Evolutionary conservation across 1,140 invertebrate genomes (phyloP).

Genomic region (Ceratosolen solmsi): DNA sequence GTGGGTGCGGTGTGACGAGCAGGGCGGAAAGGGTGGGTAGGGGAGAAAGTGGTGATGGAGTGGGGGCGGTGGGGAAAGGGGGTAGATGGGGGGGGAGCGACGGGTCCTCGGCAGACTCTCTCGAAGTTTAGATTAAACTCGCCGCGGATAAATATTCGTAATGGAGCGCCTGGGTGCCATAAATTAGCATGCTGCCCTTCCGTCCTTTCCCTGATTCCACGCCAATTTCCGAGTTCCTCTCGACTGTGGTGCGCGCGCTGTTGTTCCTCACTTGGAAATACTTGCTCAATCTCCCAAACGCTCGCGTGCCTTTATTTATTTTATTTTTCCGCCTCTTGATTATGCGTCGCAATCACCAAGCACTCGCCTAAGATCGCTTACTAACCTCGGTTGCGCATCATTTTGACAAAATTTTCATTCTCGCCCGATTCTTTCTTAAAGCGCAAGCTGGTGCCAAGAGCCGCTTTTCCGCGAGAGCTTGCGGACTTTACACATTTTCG

Average conservation of each 20-base stretch:
- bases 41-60: conserved; percentile 35
- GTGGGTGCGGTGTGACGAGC: too few species aligned
- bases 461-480: too few species aligned
- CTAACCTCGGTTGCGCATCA: conserved; percentile 10
- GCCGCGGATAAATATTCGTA: conserved; percentile 74
- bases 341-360: conserved; percentile 49
- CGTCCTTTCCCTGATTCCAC: conserved; percentile 60
- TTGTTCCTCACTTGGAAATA: conserved; percentile 47
- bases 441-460: not conserved
- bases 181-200: conserved; percentile 72
- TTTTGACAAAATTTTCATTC: conserved; percentile 33
- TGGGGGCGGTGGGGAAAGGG: too few species aligned
- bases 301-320: conserved; percentile 36
- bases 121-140: conserved; percentile 75
- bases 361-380: conserved; percentile 22
- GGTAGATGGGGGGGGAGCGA: too few species aligned
- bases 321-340: conserved; percentile 48
- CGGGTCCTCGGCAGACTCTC: conserved; percentile 52
- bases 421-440: not conserved
- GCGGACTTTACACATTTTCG: not conserved
- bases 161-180: conserved; percentile 74
- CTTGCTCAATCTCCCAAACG: conserved; percentile 42
- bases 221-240: conserved; percentile 56
- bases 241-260: not conserved
- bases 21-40: conserved; percentile 39